Percentiles rank a stretch among this genome's conserved stretches.
Evolutionary conservation across 2,888 invertebrate genomes (phyloP).

Genomic region (Podotricha telesiphe): DNA sequence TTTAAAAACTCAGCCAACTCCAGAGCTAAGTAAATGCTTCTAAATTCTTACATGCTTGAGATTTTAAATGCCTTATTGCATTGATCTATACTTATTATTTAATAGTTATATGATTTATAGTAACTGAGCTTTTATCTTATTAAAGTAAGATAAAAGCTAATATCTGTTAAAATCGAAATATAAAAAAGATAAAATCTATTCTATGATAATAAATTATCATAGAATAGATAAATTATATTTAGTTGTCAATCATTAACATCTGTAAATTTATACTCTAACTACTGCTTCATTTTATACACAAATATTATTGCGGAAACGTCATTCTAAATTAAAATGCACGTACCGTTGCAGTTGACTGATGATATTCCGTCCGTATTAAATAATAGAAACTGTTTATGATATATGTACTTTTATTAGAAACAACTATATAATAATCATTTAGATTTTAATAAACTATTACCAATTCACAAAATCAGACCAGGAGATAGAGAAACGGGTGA

Average conservation of each 20-base stretch:
- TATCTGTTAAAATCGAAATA: too few relatives aligned
- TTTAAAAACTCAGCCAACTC: conserved; percentile 49
- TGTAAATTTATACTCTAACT: not conserved
- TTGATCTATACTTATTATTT: not conserved
- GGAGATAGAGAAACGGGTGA: conserved; percentile 31
- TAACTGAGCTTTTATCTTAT: too few relatives aligned
- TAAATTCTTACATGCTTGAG: conserved; percentile 10
- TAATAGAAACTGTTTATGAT: not conserved
- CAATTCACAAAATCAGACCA: conserved; percentile 12
- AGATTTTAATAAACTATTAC: not conserved
- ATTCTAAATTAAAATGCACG: not conserved
- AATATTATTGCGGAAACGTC: conserved; percentile 5
- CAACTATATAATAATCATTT: not conserved
- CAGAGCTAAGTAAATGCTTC: conserved; percentile 61
- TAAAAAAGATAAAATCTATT: too few relatives aligned
- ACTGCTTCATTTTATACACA: not conserved
- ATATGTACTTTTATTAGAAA: not conserved
- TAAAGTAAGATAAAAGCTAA: too few relatives aligned
- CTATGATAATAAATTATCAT: too few relatives aligned
- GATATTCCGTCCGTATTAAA: not conserved
- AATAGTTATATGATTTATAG: too few relatives aligned
- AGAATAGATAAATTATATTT: too few relatives aligned
- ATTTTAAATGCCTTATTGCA: not conserved
- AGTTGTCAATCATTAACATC: not conserved
- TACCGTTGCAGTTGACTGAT: not conserved